These are phyloP conservation scores for Unio delphinus DNA, from an alignment of 2,888 invertebrate species.

Conservation along the genomic window DNA sequence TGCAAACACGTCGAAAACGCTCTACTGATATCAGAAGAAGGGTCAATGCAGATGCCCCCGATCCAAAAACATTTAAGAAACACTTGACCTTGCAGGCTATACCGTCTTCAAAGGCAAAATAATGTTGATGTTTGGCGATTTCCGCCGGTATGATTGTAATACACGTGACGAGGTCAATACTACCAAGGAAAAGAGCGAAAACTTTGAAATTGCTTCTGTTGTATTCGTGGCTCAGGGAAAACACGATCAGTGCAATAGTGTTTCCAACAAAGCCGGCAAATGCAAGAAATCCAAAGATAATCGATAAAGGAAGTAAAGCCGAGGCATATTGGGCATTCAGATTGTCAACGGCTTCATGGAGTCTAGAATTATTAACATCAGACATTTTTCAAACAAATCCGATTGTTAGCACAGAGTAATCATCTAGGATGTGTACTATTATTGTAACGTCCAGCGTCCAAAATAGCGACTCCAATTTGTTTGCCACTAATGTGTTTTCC, in stretches of 20 bases:
- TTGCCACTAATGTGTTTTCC: too few relatives aligned
- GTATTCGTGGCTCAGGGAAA: conserved; percentile 27
- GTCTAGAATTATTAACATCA: too few relatives aligned
- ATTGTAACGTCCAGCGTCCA: too few relatives aligned
- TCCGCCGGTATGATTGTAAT: conserved; percentile 32
- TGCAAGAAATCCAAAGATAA: conserved; percentile 25
- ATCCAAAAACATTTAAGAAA: conserved; percentile 34
- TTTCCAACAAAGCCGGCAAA: conserved; percentile 28
- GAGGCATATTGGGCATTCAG: conserved; percentile 22
- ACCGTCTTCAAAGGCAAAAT: conserved; percentile 26
- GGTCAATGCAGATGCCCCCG: conserved; percentile 23
- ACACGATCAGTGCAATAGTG: conserved; percentile 26
- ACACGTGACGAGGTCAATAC: conserved; percentile 30
- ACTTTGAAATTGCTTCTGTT: conserved; percentile 28
- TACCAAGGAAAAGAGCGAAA: conserved; percentile 27
- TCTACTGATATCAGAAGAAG: conserved; percentile 28
- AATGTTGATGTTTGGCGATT: conserved; percentile 28
- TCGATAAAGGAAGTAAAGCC: conserved; percentile 26
- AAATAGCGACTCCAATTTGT: too few relatives aligned
- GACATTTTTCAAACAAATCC: too few relatives aligned
- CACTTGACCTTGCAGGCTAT: conserved; percentile 31
- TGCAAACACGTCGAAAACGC: conserved; percentile 27
- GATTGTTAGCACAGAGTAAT: too few relatives aligned
- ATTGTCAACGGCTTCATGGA: conserved; percentile 1
- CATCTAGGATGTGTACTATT: too few relatives aligned